These are phyloP conservation scores for Psettodes erumei DNA, from an alignment of 2,113 vertebrate genomes.

Conservation along the genomic window DNA sequence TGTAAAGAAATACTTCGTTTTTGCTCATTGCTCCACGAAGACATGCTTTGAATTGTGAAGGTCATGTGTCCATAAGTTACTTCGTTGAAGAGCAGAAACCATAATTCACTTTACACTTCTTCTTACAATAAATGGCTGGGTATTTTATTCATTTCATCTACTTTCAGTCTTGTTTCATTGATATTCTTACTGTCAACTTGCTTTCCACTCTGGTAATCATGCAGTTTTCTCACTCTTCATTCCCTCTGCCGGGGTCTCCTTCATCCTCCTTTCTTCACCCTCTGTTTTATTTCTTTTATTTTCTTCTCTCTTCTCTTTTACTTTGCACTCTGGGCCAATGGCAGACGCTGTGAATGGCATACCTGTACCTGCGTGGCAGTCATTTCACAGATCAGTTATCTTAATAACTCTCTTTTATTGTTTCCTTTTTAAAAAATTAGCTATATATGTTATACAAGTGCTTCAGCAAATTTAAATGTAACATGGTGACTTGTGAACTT, in stretches of 20 bases:
- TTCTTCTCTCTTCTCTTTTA: neutral
- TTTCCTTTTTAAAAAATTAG: neutral
- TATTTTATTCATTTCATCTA: neutral
- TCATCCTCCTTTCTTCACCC: neutral
- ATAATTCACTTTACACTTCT: neutral
- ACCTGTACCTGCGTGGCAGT: neutral
- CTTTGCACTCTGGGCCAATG: neutral
- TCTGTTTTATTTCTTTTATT: neutral
- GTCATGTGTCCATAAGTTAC: neutral
- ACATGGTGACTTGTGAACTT: neutral
- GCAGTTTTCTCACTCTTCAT: neutral
- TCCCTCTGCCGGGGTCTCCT: neutral
- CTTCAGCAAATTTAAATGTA: neutral
- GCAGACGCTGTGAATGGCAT: neutral
- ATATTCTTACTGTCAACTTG: neutral
- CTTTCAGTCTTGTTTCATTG: neutral
- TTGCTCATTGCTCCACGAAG: neutral
- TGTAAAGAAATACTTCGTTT: neutral
- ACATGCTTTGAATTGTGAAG: neutral
- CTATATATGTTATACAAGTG: neutral
- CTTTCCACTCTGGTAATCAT: neutral
- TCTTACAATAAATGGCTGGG: neutral
- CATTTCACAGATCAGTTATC: neutral
- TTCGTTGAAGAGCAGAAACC: neutral
- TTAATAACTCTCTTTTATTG: neutral